Conservation (phyloP, 2,113 vertebrate species). For the Zosterops lateralis region DNA sequence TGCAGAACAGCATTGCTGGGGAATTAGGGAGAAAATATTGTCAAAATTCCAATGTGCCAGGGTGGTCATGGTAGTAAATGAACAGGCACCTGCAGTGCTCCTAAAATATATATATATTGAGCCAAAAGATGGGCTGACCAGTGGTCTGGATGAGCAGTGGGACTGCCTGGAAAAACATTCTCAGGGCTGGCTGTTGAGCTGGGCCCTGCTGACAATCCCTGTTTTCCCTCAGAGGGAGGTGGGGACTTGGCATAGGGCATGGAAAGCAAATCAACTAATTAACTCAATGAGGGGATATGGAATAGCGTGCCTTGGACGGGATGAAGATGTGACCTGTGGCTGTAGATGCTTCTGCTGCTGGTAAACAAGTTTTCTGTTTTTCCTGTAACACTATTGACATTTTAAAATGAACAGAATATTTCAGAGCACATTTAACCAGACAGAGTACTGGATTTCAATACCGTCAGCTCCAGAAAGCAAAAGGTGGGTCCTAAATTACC, state of each 20-base stretch:
- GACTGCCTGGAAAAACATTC: background rate
- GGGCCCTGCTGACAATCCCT: background rate
- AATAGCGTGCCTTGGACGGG: background rate
- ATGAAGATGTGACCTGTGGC: constrained; percentile 17
- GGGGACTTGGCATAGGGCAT: background rate
- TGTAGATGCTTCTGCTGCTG: background rate
- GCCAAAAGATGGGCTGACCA: background rate
- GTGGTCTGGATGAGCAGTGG: background rate
- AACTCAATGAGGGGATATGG: constrained; percentile 14
- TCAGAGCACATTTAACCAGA: constrained; percentile 15
- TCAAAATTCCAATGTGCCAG: background rate
- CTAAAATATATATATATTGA: background rate
- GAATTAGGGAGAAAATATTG: background rate
- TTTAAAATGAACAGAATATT: constrained; percentile 48
- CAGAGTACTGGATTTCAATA: constrained; percentile 49
- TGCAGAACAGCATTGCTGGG: background rate
- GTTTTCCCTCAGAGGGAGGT: background rate
- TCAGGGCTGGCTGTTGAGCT: background rate
- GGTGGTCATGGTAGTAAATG: background rate
- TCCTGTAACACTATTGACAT: background rate
- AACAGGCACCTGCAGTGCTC: background rate
- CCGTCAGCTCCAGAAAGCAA: background rate
- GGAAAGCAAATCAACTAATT: constrained; percentile 44
- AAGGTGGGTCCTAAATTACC: constrained; percentile 30
- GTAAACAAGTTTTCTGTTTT: constrained; percentile 42